Conservation (phyloP, 2,797 vertebrate species). For the Trachurus trachurus region DNA sequence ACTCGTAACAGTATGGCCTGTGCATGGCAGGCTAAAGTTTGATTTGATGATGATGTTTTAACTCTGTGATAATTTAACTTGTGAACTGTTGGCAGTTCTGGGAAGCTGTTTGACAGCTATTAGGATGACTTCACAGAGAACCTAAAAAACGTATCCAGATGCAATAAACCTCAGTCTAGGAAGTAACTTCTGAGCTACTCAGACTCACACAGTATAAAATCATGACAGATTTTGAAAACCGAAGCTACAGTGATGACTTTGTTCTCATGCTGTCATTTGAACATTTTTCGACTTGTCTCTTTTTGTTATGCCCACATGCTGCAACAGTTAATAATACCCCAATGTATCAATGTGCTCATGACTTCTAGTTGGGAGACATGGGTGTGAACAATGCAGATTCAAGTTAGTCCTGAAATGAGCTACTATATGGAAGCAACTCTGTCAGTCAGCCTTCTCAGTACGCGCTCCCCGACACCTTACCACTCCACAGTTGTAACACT, state of each 20-base stretch:
- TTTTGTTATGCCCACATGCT: background rate
- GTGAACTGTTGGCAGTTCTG: background rate
- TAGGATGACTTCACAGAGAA: background rate
- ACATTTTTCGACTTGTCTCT: background rate
- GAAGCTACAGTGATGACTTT: too few species aligned
- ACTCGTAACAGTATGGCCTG: background rate
- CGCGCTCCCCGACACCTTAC: too few species aligned
- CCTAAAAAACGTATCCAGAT: background rate
- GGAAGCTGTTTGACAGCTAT: background rate
- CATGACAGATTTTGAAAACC: background rate
- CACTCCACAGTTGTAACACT: too few species aligned
- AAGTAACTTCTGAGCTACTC: background rate
- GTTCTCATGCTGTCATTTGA: too few species aligned
- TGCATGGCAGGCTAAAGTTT: slow-evolving; percentile 1
- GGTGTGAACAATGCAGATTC: background rate
- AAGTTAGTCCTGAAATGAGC: background rate
- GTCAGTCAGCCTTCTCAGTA: too few species aligned
- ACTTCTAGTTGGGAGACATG: too few species aligned
- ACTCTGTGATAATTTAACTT: slow-evolving; percentile 8
- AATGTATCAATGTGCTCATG: background rate
- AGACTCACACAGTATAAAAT: background rate
- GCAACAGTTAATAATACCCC: background rate
- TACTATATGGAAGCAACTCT: background rate
- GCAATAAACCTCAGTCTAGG: background rate
- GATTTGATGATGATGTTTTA: slow-evolving; percentile 16